These are phyloP conservation scores for Tupaia tana DNA, from an alignment of 2,113 vertebrate genomes.

Conservation along the genomic window DNA sequence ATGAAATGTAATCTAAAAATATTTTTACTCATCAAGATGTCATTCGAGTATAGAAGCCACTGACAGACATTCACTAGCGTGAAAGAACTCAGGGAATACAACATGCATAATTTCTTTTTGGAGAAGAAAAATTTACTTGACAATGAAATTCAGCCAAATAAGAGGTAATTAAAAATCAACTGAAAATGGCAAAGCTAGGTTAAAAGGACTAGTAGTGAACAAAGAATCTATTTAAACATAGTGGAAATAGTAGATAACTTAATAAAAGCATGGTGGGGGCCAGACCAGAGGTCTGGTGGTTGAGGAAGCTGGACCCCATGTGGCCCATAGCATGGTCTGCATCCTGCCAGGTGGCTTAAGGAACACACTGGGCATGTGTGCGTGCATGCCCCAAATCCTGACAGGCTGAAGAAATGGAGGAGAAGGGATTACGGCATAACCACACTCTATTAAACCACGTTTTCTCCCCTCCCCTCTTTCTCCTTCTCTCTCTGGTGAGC, in stretches of 20 bases:
- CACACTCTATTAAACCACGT: no score
- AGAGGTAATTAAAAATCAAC: slow-evolving; percentile 38
- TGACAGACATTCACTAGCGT: neutral
- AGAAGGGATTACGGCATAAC: no score
- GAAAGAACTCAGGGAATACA: neutral
- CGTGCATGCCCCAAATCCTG: no score
- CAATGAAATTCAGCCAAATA: neutral
- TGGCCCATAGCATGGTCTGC: no score
- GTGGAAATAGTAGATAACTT: neutral
- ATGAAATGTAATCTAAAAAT: slow-evolving; percentile 45
- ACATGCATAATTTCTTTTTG: neutral
- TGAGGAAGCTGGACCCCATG: no score
- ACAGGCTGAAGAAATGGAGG: no score
- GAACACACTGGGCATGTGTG: no score
- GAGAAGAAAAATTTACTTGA: slow-evolving; percentile 36
- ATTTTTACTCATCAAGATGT: neutral
- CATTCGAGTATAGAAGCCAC: neutral
- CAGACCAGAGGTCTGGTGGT: no score
- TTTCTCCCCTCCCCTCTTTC: no score
- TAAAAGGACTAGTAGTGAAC: slow-evolving; percentile 7
- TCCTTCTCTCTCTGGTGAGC: no score
- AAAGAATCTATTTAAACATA: slow-evolving; percentile 31
- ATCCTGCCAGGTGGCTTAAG: no score
- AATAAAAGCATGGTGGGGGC: no score
- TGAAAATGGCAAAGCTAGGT: neutral